Percentiles rank a stretch among this genome's conserved stretches.
Conservation (phyloP, 2,888 invertebrate genomes). For the Osmoderma eremita region DNA sequence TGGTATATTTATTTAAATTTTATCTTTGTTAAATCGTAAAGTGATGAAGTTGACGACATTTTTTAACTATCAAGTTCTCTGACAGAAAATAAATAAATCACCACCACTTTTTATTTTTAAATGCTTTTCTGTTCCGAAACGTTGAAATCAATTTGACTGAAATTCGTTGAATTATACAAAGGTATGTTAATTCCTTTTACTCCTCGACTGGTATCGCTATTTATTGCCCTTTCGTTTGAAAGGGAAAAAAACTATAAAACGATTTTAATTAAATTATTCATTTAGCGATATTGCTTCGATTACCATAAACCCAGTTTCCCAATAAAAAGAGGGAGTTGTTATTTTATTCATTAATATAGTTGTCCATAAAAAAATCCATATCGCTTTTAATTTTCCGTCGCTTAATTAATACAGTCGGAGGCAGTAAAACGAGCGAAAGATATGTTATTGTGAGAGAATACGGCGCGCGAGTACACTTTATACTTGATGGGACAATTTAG, state of each 20-base stretch:
- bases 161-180: conserved; percentile 14
- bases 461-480: conserved; percentile 34
- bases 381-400: conserved; percentile 36
- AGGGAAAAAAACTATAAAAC: conserved; percentile 7
- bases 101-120: no score
- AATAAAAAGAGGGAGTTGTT: conserved; percentile 14
- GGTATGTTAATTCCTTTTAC: conserved; percentile 20
- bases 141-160: neutral
- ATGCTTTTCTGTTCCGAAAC: no score
- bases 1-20: no score
- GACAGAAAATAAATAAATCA: no score
- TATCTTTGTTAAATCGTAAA: no score
- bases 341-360: conserved; percentile 37
- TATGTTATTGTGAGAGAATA: conserved; percentile 35
- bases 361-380: conserved; percentile 30
- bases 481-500: conserved; percentile 47
- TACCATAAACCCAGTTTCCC: conserved; percentile 17
- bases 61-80: no score
- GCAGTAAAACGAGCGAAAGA: conserved; percentile 34
- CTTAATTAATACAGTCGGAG: conserved; percentile 34
- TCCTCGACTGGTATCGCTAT: neutral
- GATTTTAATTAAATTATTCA: conserved; percentile 18
- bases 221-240: neutral
- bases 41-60: no score
- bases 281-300: conserved; percentile 2